Percentiles rank a stretch among this genome's conserved stretches.
Conservation (phyloP, 2,113 vertebrate genomes). For the Anhinga rufa region DNA sequence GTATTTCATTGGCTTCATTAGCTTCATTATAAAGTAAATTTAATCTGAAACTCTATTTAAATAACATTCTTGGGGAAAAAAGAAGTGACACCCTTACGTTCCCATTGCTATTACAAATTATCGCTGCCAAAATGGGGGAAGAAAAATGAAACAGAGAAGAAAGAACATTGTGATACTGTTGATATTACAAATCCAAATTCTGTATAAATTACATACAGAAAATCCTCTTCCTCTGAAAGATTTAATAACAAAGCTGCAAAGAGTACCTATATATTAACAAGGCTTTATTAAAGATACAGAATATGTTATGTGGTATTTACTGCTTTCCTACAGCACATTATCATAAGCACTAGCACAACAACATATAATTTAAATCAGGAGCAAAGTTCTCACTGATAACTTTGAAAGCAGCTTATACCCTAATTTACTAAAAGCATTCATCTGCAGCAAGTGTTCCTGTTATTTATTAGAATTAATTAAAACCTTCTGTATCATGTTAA, state of each 20-base stretch:
- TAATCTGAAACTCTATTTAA: not conserved
- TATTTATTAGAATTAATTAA: constrained; percentile 10
- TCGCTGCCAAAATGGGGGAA: not conserved
- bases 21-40: not conserved
- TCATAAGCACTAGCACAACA: not conserved
- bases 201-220: not conserved
- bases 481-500: not conserved
- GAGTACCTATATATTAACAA: not conserved
- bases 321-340: not conserved
- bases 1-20: not conserved
- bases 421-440: not conserved
- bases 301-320: not conserved
- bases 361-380: not conserved
- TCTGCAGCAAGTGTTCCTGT: not conserved
- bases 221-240: not conserved
- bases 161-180: not conserved
- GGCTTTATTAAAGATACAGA: not conserved
- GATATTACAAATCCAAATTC: not conserved
- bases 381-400: not conserved
- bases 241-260: not conserved
- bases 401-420: not conserved
- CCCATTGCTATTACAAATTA: not conserved
- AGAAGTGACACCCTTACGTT: not conserved
- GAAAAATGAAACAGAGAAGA: not conserved
- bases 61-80: not conserved